phyloP scores from a whole-genome alignment of 2,797 vertebrate genomes.

The Psittacula derbiana region DNA sequence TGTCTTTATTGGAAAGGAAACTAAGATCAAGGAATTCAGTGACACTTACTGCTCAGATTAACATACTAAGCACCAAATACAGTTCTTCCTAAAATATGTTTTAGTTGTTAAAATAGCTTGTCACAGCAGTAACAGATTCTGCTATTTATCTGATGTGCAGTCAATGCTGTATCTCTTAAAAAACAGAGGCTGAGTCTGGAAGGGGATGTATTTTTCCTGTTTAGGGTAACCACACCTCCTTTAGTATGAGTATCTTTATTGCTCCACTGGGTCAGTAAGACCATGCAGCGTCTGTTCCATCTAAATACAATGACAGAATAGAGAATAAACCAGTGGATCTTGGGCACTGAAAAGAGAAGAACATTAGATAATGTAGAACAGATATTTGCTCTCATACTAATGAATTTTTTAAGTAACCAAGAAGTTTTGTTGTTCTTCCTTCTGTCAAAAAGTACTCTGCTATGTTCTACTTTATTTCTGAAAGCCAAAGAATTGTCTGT shows the following conservation, averaged over 20 bases:
- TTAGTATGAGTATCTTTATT: neutral
- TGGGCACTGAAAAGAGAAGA: neutral
- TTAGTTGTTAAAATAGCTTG: neutral
- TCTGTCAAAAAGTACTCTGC: neutral
- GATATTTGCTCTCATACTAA: neutral
- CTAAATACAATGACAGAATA: neutral
- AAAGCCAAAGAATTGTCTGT: neutral
- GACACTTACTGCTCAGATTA: neutral
- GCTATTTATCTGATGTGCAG: neutral
- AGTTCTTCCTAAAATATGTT: neutral
- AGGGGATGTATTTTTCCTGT: neutral
- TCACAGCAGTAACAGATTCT: neutral
- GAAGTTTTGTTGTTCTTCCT: neutral
- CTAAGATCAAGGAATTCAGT: neutral
- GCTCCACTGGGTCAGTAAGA: neutral
- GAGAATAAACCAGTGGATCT: neutral
- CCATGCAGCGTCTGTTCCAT: neutral
- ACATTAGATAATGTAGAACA: neutral
- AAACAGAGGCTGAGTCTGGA: neutral
- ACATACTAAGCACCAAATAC: neutral
- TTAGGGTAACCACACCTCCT: neutral
- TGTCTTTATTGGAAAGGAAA: neutral
- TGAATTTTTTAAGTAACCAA: neutral
- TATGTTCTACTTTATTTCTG: neutral
- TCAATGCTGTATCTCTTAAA: neutral